Evolutionary conservation across 2,113 vertebrate genomes (phyloP).

Genomic region (Rhinogobius similis): DNA sequence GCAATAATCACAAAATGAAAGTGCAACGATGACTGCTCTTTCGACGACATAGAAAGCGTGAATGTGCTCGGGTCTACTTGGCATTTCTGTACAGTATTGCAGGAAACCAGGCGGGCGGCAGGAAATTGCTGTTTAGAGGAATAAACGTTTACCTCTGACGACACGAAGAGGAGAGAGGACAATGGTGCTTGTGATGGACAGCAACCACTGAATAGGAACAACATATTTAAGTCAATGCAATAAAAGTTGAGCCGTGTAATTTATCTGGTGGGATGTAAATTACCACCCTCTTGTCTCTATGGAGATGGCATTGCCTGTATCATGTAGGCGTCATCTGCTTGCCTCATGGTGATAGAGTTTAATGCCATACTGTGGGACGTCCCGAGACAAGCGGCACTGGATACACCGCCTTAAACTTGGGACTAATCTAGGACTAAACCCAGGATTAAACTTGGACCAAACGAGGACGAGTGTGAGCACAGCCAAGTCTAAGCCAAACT

Average conservation of each 20-base stretch:
- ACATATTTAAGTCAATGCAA: not conserved
- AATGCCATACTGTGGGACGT: not conserved
- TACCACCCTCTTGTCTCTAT: too few species aligned
- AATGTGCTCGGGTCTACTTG: conserved; percentile 40
- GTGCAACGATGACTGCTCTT: conserved; percentile 19
- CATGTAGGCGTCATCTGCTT: too few species aligned
- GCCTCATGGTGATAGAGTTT: not conserved
- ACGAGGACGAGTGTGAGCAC: too few species aligned
- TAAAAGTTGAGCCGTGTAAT: too few species aligned
- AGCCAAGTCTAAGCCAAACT: too few species aligned
- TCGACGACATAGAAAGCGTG: conserved; percentile 34
- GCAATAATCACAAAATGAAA: conserved; percentile 15
- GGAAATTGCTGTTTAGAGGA: conserved; percentile 16
- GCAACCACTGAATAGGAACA: not conserved
- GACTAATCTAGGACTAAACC: not conserved
- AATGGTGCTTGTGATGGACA: not conserved
- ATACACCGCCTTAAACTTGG: not conserved
- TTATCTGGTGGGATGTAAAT: too few species aligned
- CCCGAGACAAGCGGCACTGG: not conserved
- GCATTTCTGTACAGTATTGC: conserved; percentile 48
- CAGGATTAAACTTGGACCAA: not conserved
- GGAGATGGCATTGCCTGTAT: too few species aligned
- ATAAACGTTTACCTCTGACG: conserved; percentile 8
- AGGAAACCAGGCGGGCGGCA: conserved; percentile 56
- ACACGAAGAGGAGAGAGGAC: not conserved